phyloP scores from a whole-genome alignment of 1,140 invertebrate species.

The Alviniconcha marisindica region DNA sequence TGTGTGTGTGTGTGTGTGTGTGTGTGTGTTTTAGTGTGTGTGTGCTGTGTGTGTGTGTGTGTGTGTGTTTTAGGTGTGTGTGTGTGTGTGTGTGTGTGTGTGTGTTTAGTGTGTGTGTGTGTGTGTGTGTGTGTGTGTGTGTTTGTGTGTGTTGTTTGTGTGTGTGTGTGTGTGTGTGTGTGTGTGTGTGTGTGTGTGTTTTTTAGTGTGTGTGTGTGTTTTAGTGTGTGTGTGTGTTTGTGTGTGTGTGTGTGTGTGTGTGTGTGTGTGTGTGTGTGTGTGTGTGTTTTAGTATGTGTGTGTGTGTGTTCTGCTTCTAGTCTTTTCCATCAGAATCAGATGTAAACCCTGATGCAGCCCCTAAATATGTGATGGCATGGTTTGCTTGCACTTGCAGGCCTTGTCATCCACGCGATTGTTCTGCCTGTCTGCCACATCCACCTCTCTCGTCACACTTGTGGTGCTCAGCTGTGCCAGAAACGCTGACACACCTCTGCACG shows the following conservation, averaged over 20 bases:
- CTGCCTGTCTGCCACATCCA: not conserved
- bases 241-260: not conserved
- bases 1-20: not conserved
- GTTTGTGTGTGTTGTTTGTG: too few species aligned
- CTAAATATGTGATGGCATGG: not conserved
- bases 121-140: too few species aligned
- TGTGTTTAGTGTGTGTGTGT: too few species aligned
- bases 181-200: not conserved
- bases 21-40: not conserved
- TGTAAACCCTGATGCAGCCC: not conserved
- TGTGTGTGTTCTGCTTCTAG: not conserved
- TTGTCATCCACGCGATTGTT: not conserved
- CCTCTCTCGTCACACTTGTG: conserved; percentile 28
- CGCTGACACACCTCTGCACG: conserved; percentile 6
- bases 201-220: not conserved
- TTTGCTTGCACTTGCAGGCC: not conserved
- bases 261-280: not conserved
- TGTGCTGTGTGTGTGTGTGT: not conserved
- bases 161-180: too few species aligned
- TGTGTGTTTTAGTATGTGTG: not conserved
- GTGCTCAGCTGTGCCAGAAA: not conserved
- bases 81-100: not conserved
- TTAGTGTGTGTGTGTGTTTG: not conserved
- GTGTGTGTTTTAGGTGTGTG: not conserved
- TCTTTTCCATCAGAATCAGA: not conserved